Conservation (phyloP, 2,888 invertebrate species). For the Uloborus plumipes region DNA sequence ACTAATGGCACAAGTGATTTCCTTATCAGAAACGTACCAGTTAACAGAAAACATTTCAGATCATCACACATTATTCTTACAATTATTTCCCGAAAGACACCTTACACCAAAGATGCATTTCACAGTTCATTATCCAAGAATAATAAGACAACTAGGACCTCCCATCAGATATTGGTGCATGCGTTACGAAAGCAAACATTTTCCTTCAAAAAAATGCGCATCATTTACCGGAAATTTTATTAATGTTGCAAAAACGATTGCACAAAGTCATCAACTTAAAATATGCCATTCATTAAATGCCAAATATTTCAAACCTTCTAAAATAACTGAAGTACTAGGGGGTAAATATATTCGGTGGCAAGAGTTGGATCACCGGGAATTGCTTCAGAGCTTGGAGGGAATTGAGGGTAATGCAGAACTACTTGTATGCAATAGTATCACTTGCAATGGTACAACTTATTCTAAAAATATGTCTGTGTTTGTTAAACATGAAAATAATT, state of each 20-base stretch:
- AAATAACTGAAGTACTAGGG: constrained; percentile 10
- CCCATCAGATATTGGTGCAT: constrained; percentile 18
- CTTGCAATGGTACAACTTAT: too few species aligned
- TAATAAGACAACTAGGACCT: constrained; percentile 16
- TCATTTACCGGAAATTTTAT: constrained; percentile 23
- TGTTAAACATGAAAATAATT: too few species aligned
- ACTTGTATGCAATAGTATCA: too few species aligned
- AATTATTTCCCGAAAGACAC: constrained; percentile 16
- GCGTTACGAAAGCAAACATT: constrained; percentile 26
- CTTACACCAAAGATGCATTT: constrained; percentile 31
- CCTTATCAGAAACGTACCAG: constrained; percentile 15
- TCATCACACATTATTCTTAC: constrained; percentile 16
- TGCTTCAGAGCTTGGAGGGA: neutral
- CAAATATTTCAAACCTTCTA: constrained; percentile 5
- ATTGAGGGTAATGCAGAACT: neutral
- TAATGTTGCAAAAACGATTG: constrained; percentile 25
- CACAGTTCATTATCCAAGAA: constrained; percentile 4
- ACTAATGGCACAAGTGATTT: constrained; percentile 20
- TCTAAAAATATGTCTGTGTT: too few species aligned
- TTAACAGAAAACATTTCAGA: constrained; percentile 7
- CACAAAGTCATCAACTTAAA: constrained; percentile 13
- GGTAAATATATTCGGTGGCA: constrained; percentile 3
- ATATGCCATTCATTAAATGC: neutral
- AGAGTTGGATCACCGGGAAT: neutral
- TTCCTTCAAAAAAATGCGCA: constrained; percentile 13